phyloP scores from a whole-genome alignment of 2,797 vertebrate genomes.

The Coilia nasus region DNA sequence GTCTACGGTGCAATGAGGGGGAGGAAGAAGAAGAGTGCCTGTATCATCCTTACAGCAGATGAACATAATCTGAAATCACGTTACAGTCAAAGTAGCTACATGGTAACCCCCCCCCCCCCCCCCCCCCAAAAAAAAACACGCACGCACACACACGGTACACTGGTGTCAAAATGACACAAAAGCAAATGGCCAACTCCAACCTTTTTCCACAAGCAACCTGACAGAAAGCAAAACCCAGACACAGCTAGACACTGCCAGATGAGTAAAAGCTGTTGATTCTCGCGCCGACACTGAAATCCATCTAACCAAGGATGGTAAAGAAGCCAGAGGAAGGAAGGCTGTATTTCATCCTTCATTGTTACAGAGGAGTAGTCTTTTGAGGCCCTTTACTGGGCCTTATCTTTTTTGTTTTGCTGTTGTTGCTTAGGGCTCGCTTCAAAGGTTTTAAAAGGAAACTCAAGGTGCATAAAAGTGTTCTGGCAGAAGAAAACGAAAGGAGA shows the following conservation, averaged over 20 bases:
- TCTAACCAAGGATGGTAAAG: not conserved
- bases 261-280: not conserved
- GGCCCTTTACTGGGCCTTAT: not conserved
- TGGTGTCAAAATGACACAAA: not conserved
- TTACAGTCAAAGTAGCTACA: not conserved
- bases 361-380: conserved; percentile 1
- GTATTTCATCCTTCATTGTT: not conserved
- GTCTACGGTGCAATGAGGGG: too few species aligned
- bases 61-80: not conserved
- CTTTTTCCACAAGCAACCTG: not conserved
- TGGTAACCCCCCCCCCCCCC: too few species aligned
- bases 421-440: conserved; percentile 36
- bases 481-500: not conserved
- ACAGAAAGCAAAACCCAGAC: not conserved
- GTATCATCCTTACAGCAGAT: not conserved
- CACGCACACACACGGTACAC: too few species aligned
- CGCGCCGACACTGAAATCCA: not conserved
- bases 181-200: not conserved
- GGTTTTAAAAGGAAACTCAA: conserved; percentile 33
- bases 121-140: too few species aligned
- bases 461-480: conserved; percentile 16
- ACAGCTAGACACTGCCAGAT: not conserved
- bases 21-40: too few species aligned
- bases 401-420: too few species aligned
- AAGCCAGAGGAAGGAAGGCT: not conserved